Conservation (phyloP, 2,113 vertebrate genomes). For the Madoqua kirkii region DNA sequence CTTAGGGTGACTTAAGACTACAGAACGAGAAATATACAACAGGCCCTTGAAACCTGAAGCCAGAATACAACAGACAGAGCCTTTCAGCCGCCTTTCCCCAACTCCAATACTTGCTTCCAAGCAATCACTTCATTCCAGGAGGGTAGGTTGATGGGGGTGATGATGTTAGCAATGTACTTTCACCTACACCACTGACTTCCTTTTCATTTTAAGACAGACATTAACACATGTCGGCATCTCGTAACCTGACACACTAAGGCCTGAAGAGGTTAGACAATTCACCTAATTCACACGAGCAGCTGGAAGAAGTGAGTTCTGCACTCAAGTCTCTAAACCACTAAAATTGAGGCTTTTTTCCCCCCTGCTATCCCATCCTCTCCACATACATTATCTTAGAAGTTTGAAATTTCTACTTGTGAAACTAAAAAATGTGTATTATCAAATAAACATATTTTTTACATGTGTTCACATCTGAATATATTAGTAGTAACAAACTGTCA, state of each 20-base stretch:
- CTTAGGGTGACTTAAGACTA: background rate
- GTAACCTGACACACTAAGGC: background rate
- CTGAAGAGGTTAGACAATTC: background rate
- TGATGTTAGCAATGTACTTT: background rate
- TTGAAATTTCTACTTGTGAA: background rate
- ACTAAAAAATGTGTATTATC: background rate
- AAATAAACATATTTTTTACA: background rate
- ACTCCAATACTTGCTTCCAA: background rate
- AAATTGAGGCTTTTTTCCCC: background rate
- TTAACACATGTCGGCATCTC: background rate
- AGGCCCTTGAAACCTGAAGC: no score
- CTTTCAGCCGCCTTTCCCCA: no score
- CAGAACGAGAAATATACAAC: background rate
- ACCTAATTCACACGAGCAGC: background rate
- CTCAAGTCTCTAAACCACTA: background rate
- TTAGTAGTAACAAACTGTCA: background rate
- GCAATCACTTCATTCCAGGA: background rate
- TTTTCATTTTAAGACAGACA: background rate
- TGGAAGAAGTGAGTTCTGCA: background rate
- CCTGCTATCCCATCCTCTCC: background rate
- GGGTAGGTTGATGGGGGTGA: background rate
- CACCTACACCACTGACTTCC: background rate
- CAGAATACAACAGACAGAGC: background rate
- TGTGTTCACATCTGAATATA: background rate
- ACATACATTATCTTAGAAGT: background rate